Percentiles rank a stretch among this genome's conserved stretches.
These are phyloP conservation scores for Priocnemis perturbator DNA, from an alignment of 2,888 invertebrate species.

Conservation along the genomic window DNA sequence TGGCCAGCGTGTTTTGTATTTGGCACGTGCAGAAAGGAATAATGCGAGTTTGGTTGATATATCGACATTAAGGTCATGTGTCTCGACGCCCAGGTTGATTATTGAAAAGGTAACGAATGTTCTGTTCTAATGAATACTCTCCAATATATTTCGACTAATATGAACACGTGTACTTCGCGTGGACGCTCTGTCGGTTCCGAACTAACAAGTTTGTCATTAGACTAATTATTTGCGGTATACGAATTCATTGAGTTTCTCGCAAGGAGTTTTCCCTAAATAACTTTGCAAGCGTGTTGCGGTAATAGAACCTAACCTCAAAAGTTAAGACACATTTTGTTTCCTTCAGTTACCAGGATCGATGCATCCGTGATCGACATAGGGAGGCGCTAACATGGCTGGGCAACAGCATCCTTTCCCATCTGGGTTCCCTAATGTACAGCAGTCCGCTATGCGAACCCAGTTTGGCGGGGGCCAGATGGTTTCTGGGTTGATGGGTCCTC, in stretches of 20 bases:
- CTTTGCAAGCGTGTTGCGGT: not conserved
- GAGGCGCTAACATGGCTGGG: constrained; percentile 79
- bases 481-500: constrained; percentile 79
- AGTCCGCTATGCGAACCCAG: constrained; percentile 80
- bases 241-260: too few species aligned
- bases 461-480: constrained; percentile 82
- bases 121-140: too few species aligned
- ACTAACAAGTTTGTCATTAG: too few species aligned
- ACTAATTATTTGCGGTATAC: too few species aligned
- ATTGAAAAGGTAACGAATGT: not conserved
- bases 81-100: constrained; percentile 11
- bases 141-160: too few species aligned
- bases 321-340: too few species aligned
- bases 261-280: too few species aligned
- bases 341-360: too few species aligned
- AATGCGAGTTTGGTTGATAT: constrained; percentile 26
- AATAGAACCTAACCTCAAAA: constrained; percentile 18
- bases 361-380: too few species aligned
- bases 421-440: constrained; percentile 80
- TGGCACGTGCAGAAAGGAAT: constrained; percentile 23
- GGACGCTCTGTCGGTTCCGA: too few species aligned
- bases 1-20: not conserved
- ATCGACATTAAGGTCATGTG: constrained; percentile 2
- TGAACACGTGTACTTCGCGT: too few species aligned
- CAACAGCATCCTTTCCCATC: constrained; percentile 85